These are phyloP conservation scores for Artemisiospiza belli DNA, from an alignment of 2,113 vertebrate species.

Conservation along the genomic window DNA sequence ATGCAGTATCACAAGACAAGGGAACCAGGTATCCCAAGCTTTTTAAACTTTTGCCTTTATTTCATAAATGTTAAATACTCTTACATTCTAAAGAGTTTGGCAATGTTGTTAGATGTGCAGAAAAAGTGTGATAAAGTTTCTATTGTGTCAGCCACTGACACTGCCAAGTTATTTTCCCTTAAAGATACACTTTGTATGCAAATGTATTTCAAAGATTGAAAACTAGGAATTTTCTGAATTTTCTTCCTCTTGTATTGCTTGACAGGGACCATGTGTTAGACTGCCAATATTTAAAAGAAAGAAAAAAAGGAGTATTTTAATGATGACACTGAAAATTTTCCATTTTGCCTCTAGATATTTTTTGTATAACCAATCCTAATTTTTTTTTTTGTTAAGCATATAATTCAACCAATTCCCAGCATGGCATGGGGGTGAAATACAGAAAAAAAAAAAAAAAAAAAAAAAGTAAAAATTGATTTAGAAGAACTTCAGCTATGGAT, in stretches of 20 bases:
- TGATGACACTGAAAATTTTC: not conserved
- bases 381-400: not conserved
- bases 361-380: not conserved
- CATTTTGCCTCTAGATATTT: not conserved
- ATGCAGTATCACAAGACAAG: not conserved
- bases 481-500: not conserved
- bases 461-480: not conserved
- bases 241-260: not conserved
- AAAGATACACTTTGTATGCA: slow-evolving; percentile 1
- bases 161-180: not conserved
- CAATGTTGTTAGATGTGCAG: not conserved
- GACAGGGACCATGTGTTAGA: not conserved
- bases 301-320: not conserved
- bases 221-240: not conserved
- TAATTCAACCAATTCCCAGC: not conserved
- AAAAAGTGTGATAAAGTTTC: not conserved
- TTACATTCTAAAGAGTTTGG: not conserved
- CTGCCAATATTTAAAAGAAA: not conserved
- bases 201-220: not conserved
- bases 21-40: not conserved
- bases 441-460: not conserved
- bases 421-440: not conserved
- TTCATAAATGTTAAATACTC: not conserved
- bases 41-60: not conserved
- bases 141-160: not conserved